Conservation (phyloP, 2,888 invertebrate species). For the Timandra comae region DNA sequence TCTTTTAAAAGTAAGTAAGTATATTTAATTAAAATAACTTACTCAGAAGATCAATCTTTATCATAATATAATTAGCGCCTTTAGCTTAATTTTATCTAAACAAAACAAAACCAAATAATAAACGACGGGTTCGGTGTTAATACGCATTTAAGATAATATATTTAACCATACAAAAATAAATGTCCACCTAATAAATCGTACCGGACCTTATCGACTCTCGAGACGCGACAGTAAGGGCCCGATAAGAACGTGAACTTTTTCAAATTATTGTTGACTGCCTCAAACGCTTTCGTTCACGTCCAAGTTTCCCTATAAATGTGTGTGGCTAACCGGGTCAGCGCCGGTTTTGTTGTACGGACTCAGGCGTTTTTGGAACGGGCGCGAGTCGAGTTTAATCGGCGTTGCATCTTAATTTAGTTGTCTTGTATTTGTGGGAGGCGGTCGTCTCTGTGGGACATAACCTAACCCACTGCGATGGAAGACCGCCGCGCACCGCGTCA, state of each 20-base stretch:
- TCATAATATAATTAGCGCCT: slow-evolving; percentile 17
- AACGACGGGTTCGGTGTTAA: slow-evolving; percentile 68
- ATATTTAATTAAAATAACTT: no score
- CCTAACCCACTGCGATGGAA: slow-evolving; percentile 49
- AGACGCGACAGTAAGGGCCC: slow-evolving; percentile 62
- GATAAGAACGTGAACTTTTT: slow-evolving; percentile 56
- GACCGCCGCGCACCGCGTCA: slow-evolving; percentile 26
- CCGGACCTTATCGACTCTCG: slow-evolving; percentile 62
- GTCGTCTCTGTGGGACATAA: slow-evolving; percentile 44
- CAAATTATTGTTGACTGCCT: slow-evolving; percentile 30
- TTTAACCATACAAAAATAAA: slow-evolving; percentile 69
- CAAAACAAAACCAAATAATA: slow-evolving; percentile 54
- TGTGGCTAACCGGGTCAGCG: slow-evolving; percentile 29
- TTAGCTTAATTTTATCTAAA: slow-evolving; percentile 31
- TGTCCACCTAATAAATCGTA: slow-evolving; percentile 72
- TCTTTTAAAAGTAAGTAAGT: no score
- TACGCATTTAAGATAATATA: slow-evolving; percentile 75
- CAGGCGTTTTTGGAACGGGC: slow-evolving; percentile 33
- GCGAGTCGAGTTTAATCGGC: slow-evolving; percentile 58
- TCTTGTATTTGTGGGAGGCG: slow-evolving; percentile 66
- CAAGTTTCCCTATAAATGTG: slow-evolving; percentile 18
- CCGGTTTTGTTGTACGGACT: slow-evolving; percentile 37
- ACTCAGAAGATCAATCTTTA: no score
- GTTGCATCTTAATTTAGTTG: slow-evolving; percentile 75
- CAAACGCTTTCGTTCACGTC: slow-evolving; percentile 38